These are phyloP conservation scores for Nannospalax galili DNA, from an alignment of 2,113 vertebrate species.

Conservation along the genomic window DNA sequence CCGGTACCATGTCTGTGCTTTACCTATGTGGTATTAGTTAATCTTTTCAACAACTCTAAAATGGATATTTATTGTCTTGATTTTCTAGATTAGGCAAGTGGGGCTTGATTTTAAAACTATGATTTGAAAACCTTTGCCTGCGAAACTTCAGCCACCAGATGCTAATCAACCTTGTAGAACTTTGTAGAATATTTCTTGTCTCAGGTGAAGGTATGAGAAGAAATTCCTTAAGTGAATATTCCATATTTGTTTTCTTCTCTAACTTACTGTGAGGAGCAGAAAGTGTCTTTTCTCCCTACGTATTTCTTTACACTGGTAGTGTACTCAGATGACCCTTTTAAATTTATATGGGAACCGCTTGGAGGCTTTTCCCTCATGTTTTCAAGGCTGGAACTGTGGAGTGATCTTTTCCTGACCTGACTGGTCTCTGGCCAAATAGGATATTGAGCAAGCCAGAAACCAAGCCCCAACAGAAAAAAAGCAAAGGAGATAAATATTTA, in stretches of 20 bases:
- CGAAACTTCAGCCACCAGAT: background rate
- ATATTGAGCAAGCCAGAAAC: conserved; percentile 76
- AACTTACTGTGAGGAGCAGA: conserved; percentile 14
- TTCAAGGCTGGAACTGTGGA: conserved; percentile 73
- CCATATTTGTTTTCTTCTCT: conserved; percentile 63
- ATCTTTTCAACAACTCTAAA: background rate
- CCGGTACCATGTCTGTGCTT: background rate
- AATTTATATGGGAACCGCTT: conserved; percentile 76
- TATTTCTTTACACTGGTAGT: conserved; percentile 48
- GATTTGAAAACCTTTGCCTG: background rate
- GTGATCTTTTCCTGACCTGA: conserved; percentile 82
- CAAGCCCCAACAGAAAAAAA: conserved; percentile 60
- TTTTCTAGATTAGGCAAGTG: conserved; percentile 2
- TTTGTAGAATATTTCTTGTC: conserved; percentile 37
- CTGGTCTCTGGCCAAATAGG: conserved; percentile 75
- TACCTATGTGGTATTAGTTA: background rate
- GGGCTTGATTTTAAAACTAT: background rate
- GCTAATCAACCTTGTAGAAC: background rate
- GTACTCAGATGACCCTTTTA: conserved; percentile 77
- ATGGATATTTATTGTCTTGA: conserved; percentile 15
- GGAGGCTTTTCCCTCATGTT: conserved; percentile 72
- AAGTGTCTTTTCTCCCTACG: conserved; percentile 44
- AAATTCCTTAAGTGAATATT: conserved; percentile 43
- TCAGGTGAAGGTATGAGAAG: conserved; percentile 40
- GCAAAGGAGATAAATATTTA: conserved; percentile 80